A percentile compares a stretch with the other conserved stretches of the same genome.
These are phyloP conservation scores for Eutrigla gurnardus DNA, from an alignment of 2,797 vertebrate species.

Conservation along the genomic window DNA sequence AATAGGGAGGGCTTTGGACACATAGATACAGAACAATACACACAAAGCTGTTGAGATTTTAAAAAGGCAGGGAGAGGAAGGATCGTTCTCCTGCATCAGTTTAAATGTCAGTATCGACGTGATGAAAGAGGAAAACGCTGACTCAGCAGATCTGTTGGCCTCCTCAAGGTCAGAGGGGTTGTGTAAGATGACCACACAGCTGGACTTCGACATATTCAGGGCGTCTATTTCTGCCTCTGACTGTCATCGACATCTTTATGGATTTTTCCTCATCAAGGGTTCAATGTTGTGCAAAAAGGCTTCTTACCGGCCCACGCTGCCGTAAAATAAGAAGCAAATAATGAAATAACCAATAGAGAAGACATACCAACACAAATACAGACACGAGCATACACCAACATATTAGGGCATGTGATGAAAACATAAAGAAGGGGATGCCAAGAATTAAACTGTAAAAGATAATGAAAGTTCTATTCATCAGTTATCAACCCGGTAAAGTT, in stretches of 20 bases:
- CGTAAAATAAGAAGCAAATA: not conserved
- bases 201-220: slow-evolving; percentile 9
- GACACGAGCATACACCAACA: not conserved
- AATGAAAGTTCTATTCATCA: slow-evolving; percentile 20
- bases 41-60: slow-evolving; percentile 8
- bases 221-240: not conserved
- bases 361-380: not conserved
- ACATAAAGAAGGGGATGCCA: not conserved
- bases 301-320: not conserved
- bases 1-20: slow-evolving; percentile 34
- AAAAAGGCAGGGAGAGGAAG: not conserved
- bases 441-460: slow-evolving; percentile 21
- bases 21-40: slow-evolving; percentile 4
- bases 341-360: not conserved
- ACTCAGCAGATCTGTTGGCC: not conserved
- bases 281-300: slow-evolving; percentile 1
- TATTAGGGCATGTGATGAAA: not conserved
- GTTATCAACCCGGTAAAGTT: not conserved
- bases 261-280: slow-evolving; percentile 3
- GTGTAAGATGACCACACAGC: slow-evolving; percentile 5
- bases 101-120: not conserved
- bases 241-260: slow-evolving; percentile 16
- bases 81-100: not conserved
- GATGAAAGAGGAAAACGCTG: not conserved
- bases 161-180: not conserved